Evolutionary conservation across 1,140 invertebrate genomes (phyloP), one percentile per base, ranked within the genome.

Genomic region (Drosophila pseudoananassae): DNA sequence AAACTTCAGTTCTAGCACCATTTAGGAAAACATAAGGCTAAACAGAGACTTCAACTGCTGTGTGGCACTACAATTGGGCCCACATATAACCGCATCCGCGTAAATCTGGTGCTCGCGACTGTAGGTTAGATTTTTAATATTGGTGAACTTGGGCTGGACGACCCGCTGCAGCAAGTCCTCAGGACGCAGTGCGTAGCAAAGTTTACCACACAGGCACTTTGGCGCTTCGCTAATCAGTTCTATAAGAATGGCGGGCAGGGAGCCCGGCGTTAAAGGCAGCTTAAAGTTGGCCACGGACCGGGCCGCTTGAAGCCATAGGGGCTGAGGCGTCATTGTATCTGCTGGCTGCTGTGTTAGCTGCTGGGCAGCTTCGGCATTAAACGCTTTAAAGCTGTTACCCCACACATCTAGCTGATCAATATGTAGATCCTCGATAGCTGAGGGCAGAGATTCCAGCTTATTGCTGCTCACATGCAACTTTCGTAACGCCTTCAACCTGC

Each of bases 401-500:
- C 90, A 92, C 23, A 92, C 78, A 59, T 92, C 91, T 12, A 92
- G 52, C 17, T 74, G 46, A 33, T 90, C 81, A 2, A 92, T 61
- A 14, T 61, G 73, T 5, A 90, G 58, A n/a, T 87, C 74, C 38
- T 89, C 79, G 23, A 92, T 76, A 15, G 74, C 64, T 12, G 79
- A 58, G 12, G 94, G 94, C 40, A 94, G 81, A 12, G 85, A 91
- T 56, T 81, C 73, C 33, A 96, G 88, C 51, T 93, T 66, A 80
- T 95, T 95, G 36, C 92, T 91, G 3, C 93, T 93, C 29, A 92
- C 54, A 27, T 90, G 57, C n/a, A 92, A 45, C 27, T 75, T 73
- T 8, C 94, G 90, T 59, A 96, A 90, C 29, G 90, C 92, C 63
- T 92, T 90, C 46, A 96, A 76, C 63, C 94, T 94, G 69, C 93